Conservation (phyloP, 64 coral and sea anemone species). For the Pachyseris speciosa region DNA sequence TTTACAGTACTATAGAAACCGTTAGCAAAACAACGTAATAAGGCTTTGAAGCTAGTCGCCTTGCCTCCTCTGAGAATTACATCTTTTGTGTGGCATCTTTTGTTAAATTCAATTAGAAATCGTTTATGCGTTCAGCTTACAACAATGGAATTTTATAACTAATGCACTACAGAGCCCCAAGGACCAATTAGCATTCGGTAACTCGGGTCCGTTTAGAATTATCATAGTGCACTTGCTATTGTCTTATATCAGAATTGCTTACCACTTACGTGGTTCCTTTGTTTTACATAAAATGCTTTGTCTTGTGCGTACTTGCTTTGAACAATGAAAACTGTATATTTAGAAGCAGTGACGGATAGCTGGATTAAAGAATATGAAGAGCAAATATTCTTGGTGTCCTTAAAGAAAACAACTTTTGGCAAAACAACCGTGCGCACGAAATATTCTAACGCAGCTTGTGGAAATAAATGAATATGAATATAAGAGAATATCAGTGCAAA, state of each 20-base stretch:
- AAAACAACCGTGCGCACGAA: no score
- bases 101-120: background rate
- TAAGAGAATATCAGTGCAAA: no score
- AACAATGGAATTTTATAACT: background rate
- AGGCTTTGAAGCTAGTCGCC: background rate
- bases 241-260: background rate
- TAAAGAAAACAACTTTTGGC: background rate
- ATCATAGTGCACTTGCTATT: background rate
- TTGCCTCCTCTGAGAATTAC: background rate
- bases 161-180: background rate
- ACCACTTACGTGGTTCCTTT: background rate
- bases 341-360: background rate
- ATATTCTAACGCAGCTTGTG: no score
- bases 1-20: constrained; percentile 26
- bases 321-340: background rate
- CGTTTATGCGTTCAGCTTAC: background rate
- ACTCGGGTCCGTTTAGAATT: background rate
- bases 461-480: no score
- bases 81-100: background rate
- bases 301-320: background rate
- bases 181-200: background rate
- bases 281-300: background rate
- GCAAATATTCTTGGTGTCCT: background rate
- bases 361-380: background rate
- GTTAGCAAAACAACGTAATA: constrained; percentile 23